Conservation (phyloP, 2,113 vertebrate genomes). For the Otocyon megalotis region DNA sequence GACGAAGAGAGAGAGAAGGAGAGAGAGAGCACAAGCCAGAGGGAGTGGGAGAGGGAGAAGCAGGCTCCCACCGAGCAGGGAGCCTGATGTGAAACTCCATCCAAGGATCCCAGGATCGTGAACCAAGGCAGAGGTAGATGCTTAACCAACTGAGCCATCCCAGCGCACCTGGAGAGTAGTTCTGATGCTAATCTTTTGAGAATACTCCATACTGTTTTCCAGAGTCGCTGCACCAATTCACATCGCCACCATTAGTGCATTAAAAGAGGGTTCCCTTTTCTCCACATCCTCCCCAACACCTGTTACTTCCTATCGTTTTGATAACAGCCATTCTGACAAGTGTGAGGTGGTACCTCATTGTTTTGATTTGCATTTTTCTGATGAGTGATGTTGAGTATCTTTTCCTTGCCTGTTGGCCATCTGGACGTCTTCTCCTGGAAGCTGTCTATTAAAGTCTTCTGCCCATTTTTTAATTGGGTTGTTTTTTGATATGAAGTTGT, state of each 20-base stretch:
- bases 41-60: too few relatives aligned
- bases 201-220: not conserved
- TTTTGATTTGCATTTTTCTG: not conserved
- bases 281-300: not conserved
- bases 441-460: not conserved
- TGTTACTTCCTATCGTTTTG: not conserved
- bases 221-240: not conserved
- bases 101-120: too few relatives aligned
- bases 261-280: not conserved
- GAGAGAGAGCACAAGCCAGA: too few relatives aligned
- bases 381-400: not conserved
- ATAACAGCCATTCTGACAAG: not conserved
- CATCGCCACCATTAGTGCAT: not conserved
- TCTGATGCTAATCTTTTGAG: not conserved
- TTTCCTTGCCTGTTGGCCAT: not conserved
- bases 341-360: not conserved
- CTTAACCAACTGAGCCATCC: too few relatives aligned
- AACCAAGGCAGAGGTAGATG: too few relatives aligned
- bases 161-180: too few relatives aligned
- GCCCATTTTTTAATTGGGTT: not conserved
- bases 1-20: too few relatives aligned
- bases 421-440: not conserved
- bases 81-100: too few relatives aligned
- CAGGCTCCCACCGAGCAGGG: too few relatives aligned
- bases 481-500: not conserved